Percentiles rank a stretch among this genome's conserved stretches.
Evolutionary conservation across 1,140 invertebrate species (phyloP).

Genomic region (Dendrolimus punctatus): DNA sequence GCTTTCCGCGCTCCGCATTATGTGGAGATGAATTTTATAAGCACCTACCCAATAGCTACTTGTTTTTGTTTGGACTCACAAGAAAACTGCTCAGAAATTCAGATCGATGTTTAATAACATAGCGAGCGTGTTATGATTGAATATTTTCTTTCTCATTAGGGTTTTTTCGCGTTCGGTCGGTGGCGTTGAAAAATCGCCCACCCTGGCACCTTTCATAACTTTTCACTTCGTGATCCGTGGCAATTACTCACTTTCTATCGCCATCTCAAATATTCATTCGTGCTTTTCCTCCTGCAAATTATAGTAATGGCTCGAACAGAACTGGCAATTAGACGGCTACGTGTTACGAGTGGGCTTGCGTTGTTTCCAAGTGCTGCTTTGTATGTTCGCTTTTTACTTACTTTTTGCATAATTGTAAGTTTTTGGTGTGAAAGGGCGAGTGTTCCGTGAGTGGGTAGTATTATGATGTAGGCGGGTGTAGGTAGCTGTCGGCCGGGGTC

Average conservation of each 20-base stretch:
- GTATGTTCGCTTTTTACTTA: background rate
- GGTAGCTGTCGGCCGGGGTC: conserved; percentile 28
- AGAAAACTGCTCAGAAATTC: background rate
- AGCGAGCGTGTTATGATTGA: conserved; percentile 33
- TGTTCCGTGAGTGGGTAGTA: conserved; percentile 6
- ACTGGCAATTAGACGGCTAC: conserved; percentile 50
- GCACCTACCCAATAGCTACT: conserved; percentile 22
- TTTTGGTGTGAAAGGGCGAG: background rate
- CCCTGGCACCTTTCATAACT: conserved; percentile 68
- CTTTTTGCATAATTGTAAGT: conserved; percentile 1
- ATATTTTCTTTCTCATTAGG: conserved; percentile 64
- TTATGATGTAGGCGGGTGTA: conserved; percentile 25
- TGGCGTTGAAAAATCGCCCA: conserved; percentile 57
- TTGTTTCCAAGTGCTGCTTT: conserved; percentile 11
- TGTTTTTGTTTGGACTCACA: conserved; percentile 20
- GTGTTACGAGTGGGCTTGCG: conserved; percentile 30
- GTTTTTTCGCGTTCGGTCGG: conserved; percentile 46
- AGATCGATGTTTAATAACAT: conserved; percentile 5
- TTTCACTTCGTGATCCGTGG: conserved; percentile 68
- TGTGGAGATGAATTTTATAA: conserved; percentile 58
- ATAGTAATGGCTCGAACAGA: conserved; percentile 61
- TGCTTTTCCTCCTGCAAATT: conserved; percentile 63
- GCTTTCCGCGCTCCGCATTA: conserved; percentile 50
- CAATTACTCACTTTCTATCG: conserved; percentile 69
- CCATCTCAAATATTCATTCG: conserved; percentile 70